Percentiles rank a stretch among this genome's conserved stretches.
These are phyloP conservation scores for Tragelaphus buxtoni DNA, from an alignment of 2,113 vertebrate species.

Conservation along the genomic window DNA sequence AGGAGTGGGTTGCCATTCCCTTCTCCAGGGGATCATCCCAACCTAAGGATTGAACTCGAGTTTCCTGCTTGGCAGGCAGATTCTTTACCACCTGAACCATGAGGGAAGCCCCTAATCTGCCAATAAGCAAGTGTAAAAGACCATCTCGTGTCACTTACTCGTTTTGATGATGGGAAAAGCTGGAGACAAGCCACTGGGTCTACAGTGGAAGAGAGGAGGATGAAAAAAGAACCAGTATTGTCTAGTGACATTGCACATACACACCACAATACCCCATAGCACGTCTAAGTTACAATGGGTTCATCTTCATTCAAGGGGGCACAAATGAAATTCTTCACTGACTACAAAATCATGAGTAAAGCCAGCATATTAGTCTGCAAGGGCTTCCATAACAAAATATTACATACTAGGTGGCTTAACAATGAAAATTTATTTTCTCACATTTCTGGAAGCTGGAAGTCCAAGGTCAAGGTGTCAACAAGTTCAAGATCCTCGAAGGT, in stretches of 20 bases:
- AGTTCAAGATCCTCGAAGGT: neutral
- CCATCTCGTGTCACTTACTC: neutral
- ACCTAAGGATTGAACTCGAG: neutral
- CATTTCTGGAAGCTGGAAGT: neutral
- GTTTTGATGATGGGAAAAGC: neutral
- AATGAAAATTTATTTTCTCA: neutral
- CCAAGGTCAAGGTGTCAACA: neutral
- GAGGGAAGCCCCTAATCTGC: neutral
- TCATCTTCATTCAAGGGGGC: neutral
- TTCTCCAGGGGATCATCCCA: neutral
- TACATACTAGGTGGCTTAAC: neutral
- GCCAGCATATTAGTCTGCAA: neutral
- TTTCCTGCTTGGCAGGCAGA: neutral
- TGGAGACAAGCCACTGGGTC: neutral
- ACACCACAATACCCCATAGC: fast-evolving
- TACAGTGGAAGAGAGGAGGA: neutral
- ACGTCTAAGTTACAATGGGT: neutral
- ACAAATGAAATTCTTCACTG: neutral
- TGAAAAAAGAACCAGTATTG: neutral
- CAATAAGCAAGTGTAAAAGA: neutral
- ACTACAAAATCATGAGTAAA: neutral
- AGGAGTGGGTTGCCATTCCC: neutral
- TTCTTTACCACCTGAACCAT: neutral
- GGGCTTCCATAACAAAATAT: neutral
- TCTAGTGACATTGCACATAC: neutral